phyloP scores from a whole-genome alignment of 2,888 invertebrate species.

The Pseudococcus viburni region DNA sequence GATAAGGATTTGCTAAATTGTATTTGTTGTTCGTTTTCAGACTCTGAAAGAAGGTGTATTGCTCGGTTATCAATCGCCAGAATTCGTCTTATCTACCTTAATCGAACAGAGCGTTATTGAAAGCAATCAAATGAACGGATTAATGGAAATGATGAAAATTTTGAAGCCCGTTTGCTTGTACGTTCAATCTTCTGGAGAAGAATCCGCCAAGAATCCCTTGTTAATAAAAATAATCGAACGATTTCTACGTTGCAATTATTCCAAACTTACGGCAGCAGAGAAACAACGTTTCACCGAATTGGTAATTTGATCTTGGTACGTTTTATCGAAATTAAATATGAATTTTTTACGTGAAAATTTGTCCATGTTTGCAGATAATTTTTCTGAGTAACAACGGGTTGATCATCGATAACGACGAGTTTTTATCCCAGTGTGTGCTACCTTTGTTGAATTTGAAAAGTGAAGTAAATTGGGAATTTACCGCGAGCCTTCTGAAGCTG shows the following conservation, averaged over 20 bases:
- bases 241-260: conserved; percentile 11
- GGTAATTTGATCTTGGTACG: neutral
- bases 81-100: conserved; percentile 26
- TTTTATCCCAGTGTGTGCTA: neutral
- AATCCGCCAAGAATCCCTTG: neutral
- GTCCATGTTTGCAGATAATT: neutral
- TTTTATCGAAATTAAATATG: no score
- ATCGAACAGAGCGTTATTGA: conserved; percentile 24
- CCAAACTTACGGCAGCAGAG: neutral
- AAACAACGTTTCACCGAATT: neutral
- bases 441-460: conserved; percentile 17
- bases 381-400: neutral
- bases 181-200: neutral
- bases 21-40: neutral
- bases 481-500: neutral
- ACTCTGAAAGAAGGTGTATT: neutral
- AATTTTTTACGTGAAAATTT: no score
- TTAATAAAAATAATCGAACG: conserved; percentile 5
- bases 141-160: conserved; percentile 8
- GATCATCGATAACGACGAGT: neutral
- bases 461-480: conserved; percentile 30
- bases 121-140: neutral
- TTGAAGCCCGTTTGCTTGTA: conserved; percentile 20
- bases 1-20: neutral
- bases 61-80: conserved; percentile 16